phyloP scores from a whole-genome alignment of 2,888 invertebrate species.

The Volucella zonaria region DNA sequence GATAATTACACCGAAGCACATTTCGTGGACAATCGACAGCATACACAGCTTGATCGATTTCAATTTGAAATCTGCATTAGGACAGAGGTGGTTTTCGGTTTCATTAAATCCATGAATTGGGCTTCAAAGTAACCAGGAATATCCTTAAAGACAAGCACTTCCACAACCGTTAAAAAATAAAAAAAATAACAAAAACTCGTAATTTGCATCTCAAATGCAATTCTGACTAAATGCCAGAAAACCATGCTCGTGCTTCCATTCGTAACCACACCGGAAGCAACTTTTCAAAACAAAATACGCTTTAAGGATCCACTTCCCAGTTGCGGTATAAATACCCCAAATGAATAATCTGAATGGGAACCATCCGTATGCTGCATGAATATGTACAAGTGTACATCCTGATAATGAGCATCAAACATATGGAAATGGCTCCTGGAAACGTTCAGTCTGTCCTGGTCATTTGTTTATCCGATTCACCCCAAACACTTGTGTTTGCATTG shows the following conservation, averaged over 20 bases:
- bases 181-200: no score
- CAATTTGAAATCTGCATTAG: no score
- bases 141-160: no score
- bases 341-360: constrained; percentile 13
- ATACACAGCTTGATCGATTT: no score
- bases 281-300: constrained; percentile 5
- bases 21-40: no score
- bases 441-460: not conserved
- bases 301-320: not conserved
- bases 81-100: no score
- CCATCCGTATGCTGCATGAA: constrained; percentile 8
- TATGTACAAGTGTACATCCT: not conserved
- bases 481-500: constrained; percentile 31
- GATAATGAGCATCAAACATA: constrained; percentile 23
- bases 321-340: constrained; percentile 1
- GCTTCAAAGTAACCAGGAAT: no score
- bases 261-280: constrained; percentile 5
- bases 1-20: no score
- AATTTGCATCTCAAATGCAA: constrained; percentile 8
- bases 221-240: not conserved
- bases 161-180: no score
- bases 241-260: not conserved
- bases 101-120: no score
- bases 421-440: not conserved
- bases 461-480: constrained; percentile 18